A percentile compares a stretch with the other conserved stretches of the same genome.
Conservation (phyloP, 2,888 invertebrate species). For the Tipula lateralis region DNA sequence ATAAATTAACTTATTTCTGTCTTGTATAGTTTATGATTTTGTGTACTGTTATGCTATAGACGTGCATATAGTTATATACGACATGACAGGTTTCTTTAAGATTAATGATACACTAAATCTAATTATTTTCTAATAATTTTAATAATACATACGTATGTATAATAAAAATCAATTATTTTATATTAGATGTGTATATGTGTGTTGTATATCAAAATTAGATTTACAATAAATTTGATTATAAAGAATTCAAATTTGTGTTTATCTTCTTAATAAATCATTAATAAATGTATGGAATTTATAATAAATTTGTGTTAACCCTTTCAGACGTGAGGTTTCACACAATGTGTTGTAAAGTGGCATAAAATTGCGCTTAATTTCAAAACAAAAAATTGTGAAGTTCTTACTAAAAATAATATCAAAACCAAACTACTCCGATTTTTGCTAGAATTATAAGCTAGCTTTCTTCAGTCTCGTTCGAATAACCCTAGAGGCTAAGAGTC, state of each 20-base stretch:
- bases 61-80: background rate
- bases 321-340: no score
- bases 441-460: no score
- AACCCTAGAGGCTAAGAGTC: no score
- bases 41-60: background rate
- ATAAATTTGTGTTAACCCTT: background rate
- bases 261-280: background rate
- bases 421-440: no score
- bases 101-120: background rate
- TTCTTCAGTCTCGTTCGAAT: no score
- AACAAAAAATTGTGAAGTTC: no score
- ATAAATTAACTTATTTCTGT: background rate
- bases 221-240: background rate
- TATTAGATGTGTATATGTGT: background rate
- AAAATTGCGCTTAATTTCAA: no score
- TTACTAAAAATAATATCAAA: no score
- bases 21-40: background rate
- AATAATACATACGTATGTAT: no score
- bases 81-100: background rate
- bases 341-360: background rate
- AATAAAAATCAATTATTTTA: background rate
- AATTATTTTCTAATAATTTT: constrained; percentile 9
- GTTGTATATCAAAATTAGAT: background rate
- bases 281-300: no score
- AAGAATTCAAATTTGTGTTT: background rate